These are phyloP conservation scores for Macrotrachela quadricornifera DNA, from an alignment of 1,140 invertebrate species.

Conservation along the genomic window DNA sequence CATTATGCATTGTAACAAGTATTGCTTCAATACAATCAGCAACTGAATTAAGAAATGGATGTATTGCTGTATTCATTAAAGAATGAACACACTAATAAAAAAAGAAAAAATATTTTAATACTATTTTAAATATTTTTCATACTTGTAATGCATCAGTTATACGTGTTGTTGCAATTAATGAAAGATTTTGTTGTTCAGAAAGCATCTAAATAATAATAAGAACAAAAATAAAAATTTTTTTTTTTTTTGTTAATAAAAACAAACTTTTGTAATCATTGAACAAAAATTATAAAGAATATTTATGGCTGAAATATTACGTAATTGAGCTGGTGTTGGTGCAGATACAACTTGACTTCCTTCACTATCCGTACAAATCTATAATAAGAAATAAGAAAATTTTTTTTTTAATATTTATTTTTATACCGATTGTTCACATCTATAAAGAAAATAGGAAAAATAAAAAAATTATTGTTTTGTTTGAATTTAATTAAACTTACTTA, in stretches of 20 bases:
- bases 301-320: constrained; percentile 43
- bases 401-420: too few species aligned
- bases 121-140: not conserved
- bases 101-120: not conserved
- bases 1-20: constrained; percentile 66
- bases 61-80: constrained; percentile 30
- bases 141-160: not conserved
- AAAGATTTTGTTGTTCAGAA: not conserved
- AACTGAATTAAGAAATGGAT: constrained; percentile 52
- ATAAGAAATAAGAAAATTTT: not conserved
- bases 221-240: not conserved
- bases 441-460: not conserved
- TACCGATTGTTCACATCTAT: too few species aligned
- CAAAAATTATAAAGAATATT: constrained; percentile 59
- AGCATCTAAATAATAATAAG: not conserved
- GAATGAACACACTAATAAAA: constrained; percentile 16
- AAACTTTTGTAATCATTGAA: constrained; percentile 20
- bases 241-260: not conserved
- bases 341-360: constrained; percentile 57
- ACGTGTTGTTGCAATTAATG: not conserved
- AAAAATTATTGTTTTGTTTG: not conserved
- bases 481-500: not conserved
- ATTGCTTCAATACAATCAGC: constrained; percentile 67
- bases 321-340: constrained; percentile 31
- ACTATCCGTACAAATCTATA: constrained; percentile 36